Conservation (phyloP, 2,113 vertebrate species). For the Cheirogaleus medius region DNA sequence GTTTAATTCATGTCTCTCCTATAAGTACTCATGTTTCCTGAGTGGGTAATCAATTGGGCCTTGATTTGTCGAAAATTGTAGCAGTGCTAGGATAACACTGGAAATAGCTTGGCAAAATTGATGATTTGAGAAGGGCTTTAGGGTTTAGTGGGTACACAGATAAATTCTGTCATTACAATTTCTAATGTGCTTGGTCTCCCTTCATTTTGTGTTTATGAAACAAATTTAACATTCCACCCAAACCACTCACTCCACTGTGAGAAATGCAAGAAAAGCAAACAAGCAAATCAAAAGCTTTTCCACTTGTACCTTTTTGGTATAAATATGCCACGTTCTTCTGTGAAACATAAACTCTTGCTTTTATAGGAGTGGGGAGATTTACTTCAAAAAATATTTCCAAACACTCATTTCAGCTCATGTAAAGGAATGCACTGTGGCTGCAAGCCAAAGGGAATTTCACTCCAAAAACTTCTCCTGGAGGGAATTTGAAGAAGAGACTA, state of each 20-base stretch:
- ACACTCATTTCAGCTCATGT: not conserved
- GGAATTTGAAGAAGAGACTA: not conserved
- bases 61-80: not conserved
- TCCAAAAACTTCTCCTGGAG: not conserved
- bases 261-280: conserved; percentile 55
- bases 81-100: not conserved
- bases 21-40: not conserved
- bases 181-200: not conserved
- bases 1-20: not conserved
- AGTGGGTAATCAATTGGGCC: not conserved
- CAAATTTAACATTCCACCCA: not conserved
- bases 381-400: conserved; percentile 46
- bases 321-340: not conserved
- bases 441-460: not conserved
- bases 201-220: not conserved
- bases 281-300: not conserved
- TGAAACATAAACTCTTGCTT: conserved; percentile 28
- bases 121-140: not conserved
- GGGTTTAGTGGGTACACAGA: not conserved
- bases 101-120: not conserved
- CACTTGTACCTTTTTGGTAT: not conserved
- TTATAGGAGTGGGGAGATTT: not conserved
- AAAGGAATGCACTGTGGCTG: not conserved
- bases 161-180: not conserved
- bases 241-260: not conserved